Percentiles rank a stretch among this genome's conserved stretches.
These are phyloP conservation scores for Tetragnatha montana DNA, from an alignment of 2,888 invertebrate genomes.

Conservation along the genomic window DNA sequence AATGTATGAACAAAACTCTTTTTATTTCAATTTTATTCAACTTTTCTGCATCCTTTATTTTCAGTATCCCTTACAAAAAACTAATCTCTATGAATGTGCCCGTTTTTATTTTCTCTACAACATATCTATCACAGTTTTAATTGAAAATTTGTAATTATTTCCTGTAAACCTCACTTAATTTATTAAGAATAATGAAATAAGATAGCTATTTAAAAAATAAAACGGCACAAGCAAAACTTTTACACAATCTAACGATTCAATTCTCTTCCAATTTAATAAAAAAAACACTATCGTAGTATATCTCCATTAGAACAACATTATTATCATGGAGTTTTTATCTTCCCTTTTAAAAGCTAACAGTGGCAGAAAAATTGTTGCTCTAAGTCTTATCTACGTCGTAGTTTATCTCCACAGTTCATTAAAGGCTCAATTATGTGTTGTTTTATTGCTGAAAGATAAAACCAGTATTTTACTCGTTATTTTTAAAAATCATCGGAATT, in stretches of 20 bases:
- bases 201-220: background rate
- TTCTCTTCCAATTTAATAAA: background rate
- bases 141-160: background rate
- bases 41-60: too few species aligned
- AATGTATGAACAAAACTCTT: too few species aligned
- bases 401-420: constrained; percentile 20
- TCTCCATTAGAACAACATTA: constrained; percentile 20
- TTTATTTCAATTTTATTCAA: too few species aligned
- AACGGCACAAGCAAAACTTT: background rate
- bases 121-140: too few species aligned
- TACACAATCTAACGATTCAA: background rate
- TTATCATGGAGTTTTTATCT: constrained; percentile 10
- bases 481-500: background rate
- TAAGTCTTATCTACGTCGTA: constrained; percentile 14
- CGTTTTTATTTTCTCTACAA: too few species aligned
- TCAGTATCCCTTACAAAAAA: too few species aligned
- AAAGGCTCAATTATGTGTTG: constrained; percentile 36
- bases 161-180: background rate
- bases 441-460: constrained; percentile 41
- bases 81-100: too few species aligned
- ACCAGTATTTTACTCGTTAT: constrained; percentile 13
- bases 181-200: background rate
- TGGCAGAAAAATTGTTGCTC: constrained; percentile 7
- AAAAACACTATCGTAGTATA: background rate
- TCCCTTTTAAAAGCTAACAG: constrained; percentile 11